phyloP scores from a whole-genome alignment of 2,797 vertebrate genomes.

The Enteromius afrohamiltoni region DNA sequence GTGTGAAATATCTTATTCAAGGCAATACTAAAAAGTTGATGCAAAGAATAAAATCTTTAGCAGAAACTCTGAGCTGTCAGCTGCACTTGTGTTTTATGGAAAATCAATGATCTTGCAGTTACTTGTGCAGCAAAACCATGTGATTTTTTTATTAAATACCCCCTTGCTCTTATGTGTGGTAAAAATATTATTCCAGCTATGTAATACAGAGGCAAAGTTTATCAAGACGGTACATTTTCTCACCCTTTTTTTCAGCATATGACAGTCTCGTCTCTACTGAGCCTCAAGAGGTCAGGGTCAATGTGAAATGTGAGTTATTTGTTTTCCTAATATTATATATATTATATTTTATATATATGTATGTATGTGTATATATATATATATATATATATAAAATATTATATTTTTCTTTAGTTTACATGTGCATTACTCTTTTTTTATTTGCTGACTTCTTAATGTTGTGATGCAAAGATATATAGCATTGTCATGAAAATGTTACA shows the following conservation, averaged over 20 bases:
- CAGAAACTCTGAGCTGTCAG: neutral
- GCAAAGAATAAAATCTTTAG: neutral
- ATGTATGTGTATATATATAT: too few relatives aligned
- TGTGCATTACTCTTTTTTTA: neutral
- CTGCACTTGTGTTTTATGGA: neutral
- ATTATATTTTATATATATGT: too few relatives aligned
- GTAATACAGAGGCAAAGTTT: neutral
- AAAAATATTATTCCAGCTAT: neutral
- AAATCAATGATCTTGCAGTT: neutral
- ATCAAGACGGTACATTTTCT: neutral
- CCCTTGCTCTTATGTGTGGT: neutral
- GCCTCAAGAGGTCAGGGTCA: neutral
- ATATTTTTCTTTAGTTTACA: neutral
- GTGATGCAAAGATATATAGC: neutral
- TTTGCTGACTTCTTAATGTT: neutral
- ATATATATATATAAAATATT: too few relatives aligned
- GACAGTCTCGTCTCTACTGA: neutral
- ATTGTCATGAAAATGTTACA: neutral
- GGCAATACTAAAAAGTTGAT: neutral
- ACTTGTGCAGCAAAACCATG: neutral
- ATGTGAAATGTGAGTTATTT: conserved; percentile 5
- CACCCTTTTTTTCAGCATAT: conserved; percentile 21
- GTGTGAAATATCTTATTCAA: neutral
- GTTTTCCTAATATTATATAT: neutral
- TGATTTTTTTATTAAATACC: neutral